phyloP scores from a whole-genome alignment of 2,113 vertebrate genomes.

The Malaclemys terrapin region DNA sequence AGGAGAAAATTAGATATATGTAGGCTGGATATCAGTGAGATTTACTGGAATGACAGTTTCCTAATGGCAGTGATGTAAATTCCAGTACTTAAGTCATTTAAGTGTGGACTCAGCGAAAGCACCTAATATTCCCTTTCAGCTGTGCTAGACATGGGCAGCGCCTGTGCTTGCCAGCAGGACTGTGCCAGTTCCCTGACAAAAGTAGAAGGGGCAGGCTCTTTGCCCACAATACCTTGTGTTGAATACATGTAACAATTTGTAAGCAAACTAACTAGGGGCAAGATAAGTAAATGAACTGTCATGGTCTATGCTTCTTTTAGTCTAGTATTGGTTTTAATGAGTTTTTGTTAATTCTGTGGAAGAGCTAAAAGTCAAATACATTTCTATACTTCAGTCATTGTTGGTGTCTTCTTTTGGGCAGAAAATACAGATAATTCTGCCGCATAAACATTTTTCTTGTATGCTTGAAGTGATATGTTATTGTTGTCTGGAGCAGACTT shows the following conservation, averaged over 20 bases:
- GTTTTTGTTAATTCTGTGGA: neutral
- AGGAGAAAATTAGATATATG: neutral
- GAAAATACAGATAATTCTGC: neutral
- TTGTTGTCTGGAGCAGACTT: neutral
- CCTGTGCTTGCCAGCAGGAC: neutral
- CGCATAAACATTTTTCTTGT: neutral
- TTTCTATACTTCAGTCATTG: neutral
- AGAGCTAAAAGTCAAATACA: neutral
- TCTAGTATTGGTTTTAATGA: neutral
- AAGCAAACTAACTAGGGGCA: neutral
- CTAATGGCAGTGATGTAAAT: neutral
- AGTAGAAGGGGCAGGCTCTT: neutral
- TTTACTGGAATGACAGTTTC: neutral
- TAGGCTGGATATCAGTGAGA: neutral
- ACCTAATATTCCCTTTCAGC: neutral
- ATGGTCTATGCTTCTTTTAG: neutral
- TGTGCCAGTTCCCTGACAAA: neutral
- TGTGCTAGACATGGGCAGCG: neutral
- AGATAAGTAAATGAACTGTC: accelerated
- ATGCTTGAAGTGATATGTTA: neutral
- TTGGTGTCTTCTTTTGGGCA: neutral
- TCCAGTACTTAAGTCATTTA: neutral
- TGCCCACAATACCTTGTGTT: neutral
- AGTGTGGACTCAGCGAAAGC: neutral
- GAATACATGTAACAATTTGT: neutral